Evolutionary conservation across 1,140 invertebrate species (phyloP).

Genomic region (Leptinotarsa defecta): DNA sequence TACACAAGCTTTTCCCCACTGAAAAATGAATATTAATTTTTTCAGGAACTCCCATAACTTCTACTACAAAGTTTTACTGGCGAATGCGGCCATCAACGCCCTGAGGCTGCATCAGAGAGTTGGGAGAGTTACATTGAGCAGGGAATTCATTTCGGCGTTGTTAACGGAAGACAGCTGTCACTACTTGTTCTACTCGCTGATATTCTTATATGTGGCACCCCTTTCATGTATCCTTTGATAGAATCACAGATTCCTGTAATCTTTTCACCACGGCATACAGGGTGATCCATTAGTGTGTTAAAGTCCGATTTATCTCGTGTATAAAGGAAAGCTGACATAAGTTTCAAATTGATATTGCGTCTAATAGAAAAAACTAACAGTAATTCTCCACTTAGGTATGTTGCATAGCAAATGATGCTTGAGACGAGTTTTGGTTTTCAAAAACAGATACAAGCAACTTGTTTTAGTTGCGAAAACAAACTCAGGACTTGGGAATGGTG

Average conservation of each 20-base stretch:
- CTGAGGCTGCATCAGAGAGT: conserved; percentile 91
- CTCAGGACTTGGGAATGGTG: too few species aligned
- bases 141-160: conserved; percentile 79
- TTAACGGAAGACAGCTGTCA: conserved; percentile 94
- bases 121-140: conserved; percentile 76
- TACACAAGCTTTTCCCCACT: too few species aligned
- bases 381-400: too few species aligned
- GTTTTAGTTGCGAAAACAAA: too few species aligned
- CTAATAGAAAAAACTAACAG: too few species aligned
- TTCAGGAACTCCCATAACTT: conserved; percentile 78
- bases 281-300: neutral
- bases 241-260: neutral
- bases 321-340: too few species aligned
- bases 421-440: too few species aligned
- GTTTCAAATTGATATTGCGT: too few species aligned
- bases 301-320: too few species aligned
- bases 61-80: conserved; percentile 89
- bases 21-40: conserved; percentile 32
- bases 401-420: too few species aligned
- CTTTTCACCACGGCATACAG: neutral
- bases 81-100: conserved; percentile 91
- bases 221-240: conserved; percentile 81
- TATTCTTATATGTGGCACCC: conserved; percentile 88
- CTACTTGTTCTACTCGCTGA: conserved; percentile 92
- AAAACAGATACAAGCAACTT: too few species aligned